Evolutionary conservation across 2,113 vertebrate genomes (phyloP).

Genomic region (Oxygymnocypris stewartii): DNA sequence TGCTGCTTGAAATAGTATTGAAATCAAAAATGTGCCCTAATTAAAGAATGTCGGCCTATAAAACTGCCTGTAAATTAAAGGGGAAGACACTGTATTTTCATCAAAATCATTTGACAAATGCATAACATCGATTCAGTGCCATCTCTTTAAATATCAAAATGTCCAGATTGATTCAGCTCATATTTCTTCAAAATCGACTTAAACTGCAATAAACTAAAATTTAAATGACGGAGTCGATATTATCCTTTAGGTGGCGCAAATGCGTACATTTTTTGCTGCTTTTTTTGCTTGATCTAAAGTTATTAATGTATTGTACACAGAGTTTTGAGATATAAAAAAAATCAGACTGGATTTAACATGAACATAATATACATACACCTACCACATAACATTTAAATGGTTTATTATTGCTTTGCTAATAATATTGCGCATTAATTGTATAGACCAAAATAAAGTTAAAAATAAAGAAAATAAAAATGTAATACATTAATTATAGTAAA

Average conservation of each 20-base stretch:
- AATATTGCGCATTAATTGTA: no score
- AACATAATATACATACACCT: background rate
- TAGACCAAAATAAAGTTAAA: background rate
- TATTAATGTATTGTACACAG: background rate
- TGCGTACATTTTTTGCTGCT: background rate
- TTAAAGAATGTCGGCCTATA: no score
- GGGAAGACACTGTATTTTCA: background rate
- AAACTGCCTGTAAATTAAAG: background rate
- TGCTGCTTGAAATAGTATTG: background rate
- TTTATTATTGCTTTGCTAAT: no score
- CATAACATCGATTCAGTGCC: no score
- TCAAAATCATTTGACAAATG: background rate
- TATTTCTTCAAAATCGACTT: background rate
- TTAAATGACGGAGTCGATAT: background rate
- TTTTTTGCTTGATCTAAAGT: background rate
- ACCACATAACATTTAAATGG: background rate
- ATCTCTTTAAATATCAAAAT: background rate
- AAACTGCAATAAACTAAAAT: background rate
- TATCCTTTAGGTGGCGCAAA: constrained; percentile 5
- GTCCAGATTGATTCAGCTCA: background rate
- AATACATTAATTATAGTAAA: background rate
- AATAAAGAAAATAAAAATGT: background rate
- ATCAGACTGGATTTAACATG: background rate
- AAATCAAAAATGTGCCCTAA: background rate
- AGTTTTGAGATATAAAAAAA: background rate